Base-by-base conservation (phyloP, 2,113 vertebrate species). In the Cromileptes altivelis region DNA sequence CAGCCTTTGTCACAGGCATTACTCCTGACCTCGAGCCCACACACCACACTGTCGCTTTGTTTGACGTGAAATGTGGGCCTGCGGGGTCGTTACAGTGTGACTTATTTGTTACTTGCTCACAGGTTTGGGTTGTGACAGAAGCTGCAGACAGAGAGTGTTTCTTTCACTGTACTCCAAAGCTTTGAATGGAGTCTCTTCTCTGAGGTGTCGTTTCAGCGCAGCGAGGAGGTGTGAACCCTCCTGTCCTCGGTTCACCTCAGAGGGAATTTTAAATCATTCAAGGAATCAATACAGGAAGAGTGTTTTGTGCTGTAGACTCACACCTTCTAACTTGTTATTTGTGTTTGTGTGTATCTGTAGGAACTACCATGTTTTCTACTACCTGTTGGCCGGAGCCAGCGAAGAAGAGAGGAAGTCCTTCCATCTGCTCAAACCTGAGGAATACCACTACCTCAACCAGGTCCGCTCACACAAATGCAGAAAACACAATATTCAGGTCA, bases 311-410 rank as follows among this genome's bases (percentile, higher is more conserved):
- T 27, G 21, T 30, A 15, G 11, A 49, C 4, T 40, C 37, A 61
- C 1, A 18, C 13, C 63, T 12, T 80, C 18, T 76, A 27, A 87
- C 80, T 33, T 69, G 17, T 12, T 27, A 3, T 49, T 19, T 42
- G 5, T 71, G 56, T 82, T 50, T 73, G 57, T 85, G 52, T 70
- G 71, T 80, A 10, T 73, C 25, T 77, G 21, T 4, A 99, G 98
- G 95, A 99, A 99, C 95, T 99, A 99, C 93, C 98, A 99, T 81
- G 98, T 99, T 47, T 99, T 99, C 92, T 99, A 99, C 94, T 99
- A 99, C 94, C 96, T 99, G 58, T 93, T 99, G 95, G 97, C 98
- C 49, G 98, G 98, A 94, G 97, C 97, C 30, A 98, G 96, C 63
- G 97, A 99, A 82, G 97, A 98, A 40, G 98, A 99, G 91, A 97